Conservation (phyloP, 2,113 vertebrate species). For the Ivindomyrus marchei region DNA sequence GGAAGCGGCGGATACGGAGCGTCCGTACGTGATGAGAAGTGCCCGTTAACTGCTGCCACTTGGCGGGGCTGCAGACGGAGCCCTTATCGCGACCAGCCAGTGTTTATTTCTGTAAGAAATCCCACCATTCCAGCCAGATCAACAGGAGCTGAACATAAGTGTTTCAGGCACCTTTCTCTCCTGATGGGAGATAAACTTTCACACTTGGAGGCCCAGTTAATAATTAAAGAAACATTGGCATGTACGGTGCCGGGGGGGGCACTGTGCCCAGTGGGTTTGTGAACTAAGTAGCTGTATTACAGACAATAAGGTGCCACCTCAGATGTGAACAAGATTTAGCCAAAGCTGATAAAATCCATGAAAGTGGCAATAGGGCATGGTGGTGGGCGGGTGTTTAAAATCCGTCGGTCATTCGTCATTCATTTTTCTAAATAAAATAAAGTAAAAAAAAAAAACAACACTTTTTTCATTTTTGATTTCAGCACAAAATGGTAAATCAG, state of each 20-base stretch:
- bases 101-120: neutral
- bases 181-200: neutral
- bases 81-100: neutral
- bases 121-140: neutral
- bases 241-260: neutral
- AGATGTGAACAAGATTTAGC: neutral
- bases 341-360: neutral
- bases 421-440: neutral
- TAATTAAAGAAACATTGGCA: neutral
- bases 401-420: neutral
- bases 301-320: neutral
- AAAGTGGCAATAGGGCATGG: neutral
- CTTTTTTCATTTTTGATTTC: neutral
- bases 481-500: neutral
- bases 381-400: neutral
- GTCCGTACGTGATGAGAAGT: conserved; percentile 39
- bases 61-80: neutral
- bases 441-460: neutral
- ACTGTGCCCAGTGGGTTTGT: neutral
- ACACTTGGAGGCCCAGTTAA: neutral
- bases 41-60: conserved; percentile 24
- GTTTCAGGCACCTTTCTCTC: neutral
- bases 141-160: neutral
- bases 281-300: neutral
- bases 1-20: conserved; percentile 41